Base-by-base conservation (phyloP, 2,888 invertebrate genomes). In the Piscicola geometra region DNA sequence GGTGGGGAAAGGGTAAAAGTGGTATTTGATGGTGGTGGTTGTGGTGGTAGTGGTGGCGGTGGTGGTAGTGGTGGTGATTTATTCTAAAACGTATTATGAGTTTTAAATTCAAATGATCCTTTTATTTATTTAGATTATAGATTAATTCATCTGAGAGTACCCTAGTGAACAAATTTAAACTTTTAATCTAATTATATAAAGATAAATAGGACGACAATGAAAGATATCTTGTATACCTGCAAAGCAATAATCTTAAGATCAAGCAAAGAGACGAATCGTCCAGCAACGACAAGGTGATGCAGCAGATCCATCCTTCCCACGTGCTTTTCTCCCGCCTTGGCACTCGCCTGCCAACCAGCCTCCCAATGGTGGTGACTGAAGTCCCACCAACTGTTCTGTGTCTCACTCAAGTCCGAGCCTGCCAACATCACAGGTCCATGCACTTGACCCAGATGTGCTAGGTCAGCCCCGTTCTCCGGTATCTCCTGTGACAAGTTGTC, bases 391-490 rank as follows among this genome's bases (percentile, higher is more conserved):
- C 83, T 83, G 21, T 81, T 82, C 74, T 85, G 83, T 80, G 82
- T 84, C 75, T 85, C 83, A 18, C 82, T 79, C 36, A 85, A 81
- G 72, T 85, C 81, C 75, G 86, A 83, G 32, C 89, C 88, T 76
- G 87, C 87, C 35, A 91, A 76, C 76, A 89, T 84, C 0, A 86
- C 84, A 0, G 90, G 88, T 0, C 89, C 89, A 81, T 94, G 94
- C 0, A 94, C 89, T 0, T 91, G 90, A 74, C 88, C 88, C 32
- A 94, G 87, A 83, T 94, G 94, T 0, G 91, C 90, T 0, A 91
- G 88, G 82, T 94, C 94, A 0, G 93, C 92, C 0, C 93, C 94
- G 81, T 94, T 94, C 83, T 94, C 94, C 0, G 93, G 93, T 56
- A 94, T 91, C 81, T 94, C 93, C 91, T 92, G 86, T 1, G 52